Evolutionary conservation across 2,797 vertebrate genomes (phyloP).

Genomic region (Muscicapa striata): DNA sequence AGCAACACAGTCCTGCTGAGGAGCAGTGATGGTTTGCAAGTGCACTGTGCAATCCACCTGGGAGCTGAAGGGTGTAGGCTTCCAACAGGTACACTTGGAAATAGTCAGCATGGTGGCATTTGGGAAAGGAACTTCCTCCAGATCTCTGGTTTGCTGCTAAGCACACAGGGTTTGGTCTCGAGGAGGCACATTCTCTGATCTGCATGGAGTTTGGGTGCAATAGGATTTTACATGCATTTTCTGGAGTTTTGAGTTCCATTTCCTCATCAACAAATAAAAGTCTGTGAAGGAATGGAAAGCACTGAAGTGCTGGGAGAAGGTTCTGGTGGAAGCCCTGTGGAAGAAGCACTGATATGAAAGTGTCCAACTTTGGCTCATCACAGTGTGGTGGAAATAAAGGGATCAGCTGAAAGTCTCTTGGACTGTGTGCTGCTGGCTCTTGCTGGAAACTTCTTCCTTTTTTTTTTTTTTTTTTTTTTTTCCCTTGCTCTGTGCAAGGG

Average conservation of each 20-base stretch:
- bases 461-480: background rate
- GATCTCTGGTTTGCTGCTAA: background rate
- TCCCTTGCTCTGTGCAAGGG: background rate
- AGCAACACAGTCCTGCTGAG: accelerated
- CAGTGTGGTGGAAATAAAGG: background rate
- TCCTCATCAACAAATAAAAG: background rate
- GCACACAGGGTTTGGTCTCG: accelerated
- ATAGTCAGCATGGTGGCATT: background rate
- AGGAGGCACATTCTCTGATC: background rate
- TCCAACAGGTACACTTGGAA: background rate
- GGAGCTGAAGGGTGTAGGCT: background rate
- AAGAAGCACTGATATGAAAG: background rate
- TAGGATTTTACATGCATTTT: background rate
- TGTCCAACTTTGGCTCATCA: background rate
- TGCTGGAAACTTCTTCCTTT: background rate
- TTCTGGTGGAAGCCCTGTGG: background rate
- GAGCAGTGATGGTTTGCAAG: background rate
- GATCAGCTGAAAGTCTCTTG: background rate
- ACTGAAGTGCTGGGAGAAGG: background rate
- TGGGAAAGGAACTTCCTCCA: background rate
- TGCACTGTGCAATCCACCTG: background rate
- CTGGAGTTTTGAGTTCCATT: background rate
- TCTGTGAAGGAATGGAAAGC: background rate
- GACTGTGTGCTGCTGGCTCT: background rate
- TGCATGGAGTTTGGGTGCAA: background rate